Conservation (phyloP, 2,888 invertebrate genomes). For the Harpalus rufipes region DNA sequence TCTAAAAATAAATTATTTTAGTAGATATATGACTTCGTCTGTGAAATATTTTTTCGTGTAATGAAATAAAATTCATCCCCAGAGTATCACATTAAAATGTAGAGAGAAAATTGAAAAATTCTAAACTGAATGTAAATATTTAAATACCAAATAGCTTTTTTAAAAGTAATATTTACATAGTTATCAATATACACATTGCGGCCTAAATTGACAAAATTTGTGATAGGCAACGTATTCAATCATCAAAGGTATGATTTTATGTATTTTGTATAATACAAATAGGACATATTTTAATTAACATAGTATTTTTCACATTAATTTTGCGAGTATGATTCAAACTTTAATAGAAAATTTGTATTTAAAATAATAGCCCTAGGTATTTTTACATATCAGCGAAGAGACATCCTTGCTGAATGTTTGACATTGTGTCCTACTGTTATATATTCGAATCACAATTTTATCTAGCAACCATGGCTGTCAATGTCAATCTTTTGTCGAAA, state of each 20-base stretch:
- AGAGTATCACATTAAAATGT: constrained; percentile 23
- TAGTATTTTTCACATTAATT: no score
- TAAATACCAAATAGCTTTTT: constrained; percentile 30
- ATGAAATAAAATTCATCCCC: constrained; percentile 33
- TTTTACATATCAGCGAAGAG: no score
- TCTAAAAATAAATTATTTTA: constrained; percentile 7
- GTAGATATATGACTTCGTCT: background rate
- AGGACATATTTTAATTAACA: background rate
- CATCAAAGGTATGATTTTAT: background rate
- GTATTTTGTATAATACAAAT: background rate
- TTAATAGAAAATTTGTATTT: no score
- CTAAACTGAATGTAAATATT: constrained; percentile 25
- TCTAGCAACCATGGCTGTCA: no score
- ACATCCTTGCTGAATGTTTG: no score
- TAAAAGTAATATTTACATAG: constrained; percentile 39
- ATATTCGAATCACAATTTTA: no score
- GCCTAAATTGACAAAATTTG: background rate
- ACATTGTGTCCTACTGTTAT: no score
- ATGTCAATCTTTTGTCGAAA: no score
- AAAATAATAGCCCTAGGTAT: no score
- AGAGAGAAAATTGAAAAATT: constrained; percentile 38
- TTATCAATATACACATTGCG: background rate
- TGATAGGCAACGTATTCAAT: background rate
- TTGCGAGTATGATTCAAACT: no score
- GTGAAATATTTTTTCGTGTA: constrained; percentile 17